Base-by-base conservation (phyloP, 92 coral and sea anemone species). In the Parazoanthus swiftii region DNA sequence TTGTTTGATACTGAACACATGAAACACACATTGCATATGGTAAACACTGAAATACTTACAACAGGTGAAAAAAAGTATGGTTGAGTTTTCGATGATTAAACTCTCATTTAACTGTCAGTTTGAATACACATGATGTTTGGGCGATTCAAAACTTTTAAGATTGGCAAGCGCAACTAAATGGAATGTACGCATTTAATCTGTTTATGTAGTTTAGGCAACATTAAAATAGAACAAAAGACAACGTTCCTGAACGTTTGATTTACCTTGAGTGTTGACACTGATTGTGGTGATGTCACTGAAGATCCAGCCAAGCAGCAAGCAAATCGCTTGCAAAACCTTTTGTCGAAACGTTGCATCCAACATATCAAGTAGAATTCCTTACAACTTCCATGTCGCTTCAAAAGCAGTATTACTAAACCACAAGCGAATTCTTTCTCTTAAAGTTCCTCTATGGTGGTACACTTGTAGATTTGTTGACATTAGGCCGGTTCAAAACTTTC, bases 181-280 rank as follows among this genome's bases (percentile, higher is more conserved):
- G 9, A 18, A 20, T 2, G 59, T 54, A 2, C 18, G 18, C 59
- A 54, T 54, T 48, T 54, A 54, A 13, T 54, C 44, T 14, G 13
- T 8, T 50, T 46, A 46, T 46, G 46, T 5, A 18, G 25, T 13
- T 33, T 9, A 9, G 66, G 37, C 23, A 44, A 44, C 36, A n/a
- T 6, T 77, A 2, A n/a, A 21, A 21, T 46, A 63, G 26, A 63
- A 63, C 20, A 63, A 63, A 63, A 23, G 25, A 20, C 25, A 18
- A 4, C 8, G n/a, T n/a, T n/a, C n/a, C n/a, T n/a, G n/a, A n/a
- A n/a, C n/a, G 23, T 68, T 42, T 46, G 58, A 2, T 25, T 70
- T 84, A 84, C 87, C 87, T 84, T 84, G 87, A 70, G 87, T 5
- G 87, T 71, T 84, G 87, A 51, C 87, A 48, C 6, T 68, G 76